phyloP scores from a whole-genome alignment of 2,797 vertebrate species.

The Bufotes viridis region DNA sequence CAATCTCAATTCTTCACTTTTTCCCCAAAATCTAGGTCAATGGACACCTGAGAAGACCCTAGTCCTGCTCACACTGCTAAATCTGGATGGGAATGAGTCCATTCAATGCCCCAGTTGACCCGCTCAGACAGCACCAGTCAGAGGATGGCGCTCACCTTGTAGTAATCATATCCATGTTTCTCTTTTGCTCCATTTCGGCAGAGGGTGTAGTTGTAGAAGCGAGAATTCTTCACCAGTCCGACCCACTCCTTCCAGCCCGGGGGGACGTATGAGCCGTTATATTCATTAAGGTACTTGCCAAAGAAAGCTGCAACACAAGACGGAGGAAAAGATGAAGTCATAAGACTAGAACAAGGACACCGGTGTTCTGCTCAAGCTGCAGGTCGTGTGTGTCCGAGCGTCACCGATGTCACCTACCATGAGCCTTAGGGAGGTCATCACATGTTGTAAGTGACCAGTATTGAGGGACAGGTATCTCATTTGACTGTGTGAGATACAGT shows the following conservation, averaged over 20 bases:
- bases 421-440: no score
- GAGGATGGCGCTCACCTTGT: constrained; percentile 76
- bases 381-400: no score
- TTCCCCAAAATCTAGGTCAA: no score
- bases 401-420: neutral
- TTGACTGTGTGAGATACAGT: neutral
- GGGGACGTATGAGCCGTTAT: constrained; percentile 95
- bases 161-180: constrained; percentile 90
- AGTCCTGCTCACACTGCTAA: no score
- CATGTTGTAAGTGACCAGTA: no score
- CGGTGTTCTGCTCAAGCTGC: neutral
- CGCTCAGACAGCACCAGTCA: neutral
- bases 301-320: constrained; percentile 85
- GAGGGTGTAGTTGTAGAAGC: constrained; percentile 96
- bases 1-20: no score
- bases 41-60: no score
- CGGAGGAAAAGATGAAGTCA: neutral
- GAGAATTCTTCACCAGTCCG: constrained; percentile 93
- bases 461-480: neutral
- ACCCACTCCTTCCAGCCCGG: constrained; percentile 96
- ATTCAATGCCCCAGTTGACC: neutral
- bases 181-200: constrained; percentile 91
- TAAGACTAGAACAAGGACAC: neutral
- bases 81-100: no score
- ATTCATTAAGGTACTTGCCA: constrained; percentile 98